Base-by-base conservation (phyloP, 1,140 invertebrate species). In the Oryctes rhinoceros region DNA sequence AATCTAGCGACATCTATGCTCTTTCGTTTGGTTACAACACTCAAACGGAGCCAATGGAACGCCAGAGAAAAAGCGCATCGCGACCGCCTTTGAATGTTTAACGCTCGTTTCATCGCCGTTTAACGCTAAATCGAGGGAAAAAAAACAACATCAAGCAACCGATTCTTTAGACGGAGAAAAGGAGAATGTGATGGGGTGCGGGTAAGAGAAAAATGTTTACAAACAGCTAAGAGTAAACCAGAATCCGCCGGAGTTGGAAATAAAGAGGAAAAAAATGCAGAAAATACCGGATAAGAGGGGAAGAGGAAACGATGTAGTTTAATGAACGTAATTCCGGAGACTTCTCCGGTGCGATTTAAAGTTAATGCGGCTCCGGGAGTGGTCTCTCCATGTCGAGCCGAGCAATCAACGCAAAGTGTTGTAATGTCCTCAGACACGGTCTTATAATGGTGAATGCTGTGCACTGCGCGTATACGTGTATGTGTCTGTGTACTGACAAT, bases 241-340 rank as follows among this genome's bases (percentile, higher is more conserved):
- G 24, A 30, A 30, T 30, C 24, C 24, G 24, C 53, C 53, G 53
- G 7, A n/a, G 53, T 62, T 20, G 53, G 13, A n/a, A 18, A 62
- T 62, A 11, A 62, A 62, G 5, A 44, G 9, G 39, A 10, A 44
- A 44, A 44, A 44, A 44, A 44, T 5, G 9, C 5, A 10, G 39
- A 44, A 10, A 13, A 6, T 20, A 13, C 7, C 9, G 20, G 1
- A 20, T 62, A 6, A 5, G 53, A 15, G 20, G 7, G 7, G 53
- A 62, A 62, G 53, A 6, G 24, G 53, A 62, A 15, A 62, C 5
- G 20, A 44, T 44, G 53, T 20, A 62, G 15, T 62, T 62, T 62
- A 62, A 62, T 62, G 53, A 62, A 62, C 53, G 53, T 20, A 62
- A 62, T 62, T 62, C 53, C 53, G 53, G 53, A 3, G 39, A 44